Conservation (phyloP, 2,888 invertebrate species). For the Nezara viridula region DNA sequence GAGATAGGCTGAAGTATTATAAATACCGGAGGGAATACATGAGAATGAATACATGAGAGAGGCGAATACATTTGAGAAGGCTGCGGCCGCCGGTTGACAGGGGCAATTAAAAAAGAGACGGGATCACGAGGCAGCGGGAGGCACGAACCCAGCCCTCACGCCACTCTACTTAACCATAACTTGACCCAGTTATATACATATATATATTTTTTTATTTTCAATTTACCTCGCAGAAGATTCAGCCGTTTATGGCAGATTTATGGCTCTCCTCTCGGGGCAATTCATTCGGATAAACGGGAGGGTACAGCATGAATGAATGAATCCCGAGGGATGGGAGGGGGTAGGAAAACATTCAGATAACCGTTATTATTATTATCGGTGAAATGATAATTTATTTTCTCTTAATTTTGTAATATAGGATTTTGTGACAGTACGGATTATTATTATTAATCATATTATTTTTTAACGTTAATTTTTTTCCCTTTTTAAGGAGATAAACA, state of each 20-base stretch:
- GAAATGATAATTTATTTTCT: background rate
- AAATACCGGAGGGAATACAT: background rate
- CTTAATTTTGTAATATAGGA: too few species aligned
- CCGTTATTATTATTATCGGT: background rate
- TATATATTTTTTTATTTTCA: background rate
- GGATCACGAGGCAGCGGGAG: background rate
- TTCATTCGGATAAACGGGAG: background rate
- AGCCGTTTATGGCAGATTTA: constrained; percentile 2
- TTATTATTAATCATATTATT: too few species aligned
- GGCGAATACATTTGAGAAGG: background rate
- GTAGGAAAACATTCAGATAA: background rate
- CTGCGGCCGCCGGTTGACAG: background rate
- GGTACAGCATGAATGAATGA: background rate
- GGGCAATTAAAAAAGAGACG: constrained; percentile 25
- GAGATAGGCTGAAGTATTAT: background rate
- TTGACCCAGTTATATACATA: background rate
- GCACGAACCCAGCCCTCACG: background rate
- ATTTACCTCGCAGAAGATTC: background rate
- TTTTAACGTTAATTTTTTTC: too few species aligned
- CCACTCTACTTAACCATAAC: constrained; percentile 14
- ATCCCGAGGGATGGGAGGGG: background rate
- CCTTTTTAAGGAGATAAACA: too few species aligned
- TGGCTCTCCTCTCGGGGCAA: background rate
- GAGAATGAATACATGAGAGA: background rate
- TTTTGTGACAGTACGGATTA: too few species aligned